phyloP scores from a whole-genome alignment of 2,888 invertebrate species.

The Siphlonurus alternatus region DNA sequence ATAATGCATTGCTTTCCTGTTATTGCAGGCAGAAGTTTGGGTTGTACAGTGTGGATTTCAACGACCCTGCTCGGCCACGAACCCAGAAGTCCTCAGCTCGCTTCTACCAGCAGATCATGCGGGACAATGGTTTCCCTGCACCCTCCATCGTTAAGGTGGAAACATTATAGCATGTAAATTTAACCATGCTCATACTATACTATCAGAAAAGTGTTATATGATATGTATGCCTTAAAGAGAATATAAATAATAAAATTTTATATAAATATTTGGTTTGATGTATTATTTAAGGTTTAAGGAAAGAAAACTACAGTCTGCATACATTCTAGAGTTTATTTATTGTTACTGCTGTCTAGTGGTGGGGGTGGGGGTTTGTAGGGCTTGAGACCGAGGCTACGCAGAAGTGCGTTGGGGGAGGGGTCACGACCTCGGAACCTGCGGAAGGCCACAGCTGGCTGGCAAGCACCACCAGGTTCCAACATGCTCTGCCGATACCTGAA shows the following conservation, averaged over 20 bases:
- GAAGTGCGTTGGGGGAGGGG: conserved; percentile 66
- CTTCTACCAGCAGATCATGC: conserved; percentile 23
- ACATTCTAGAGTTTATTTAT: neutral
- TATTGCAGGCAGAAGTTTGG: conserved; percentile 38
- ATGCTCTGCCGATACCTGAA: conserved; percentile 60
- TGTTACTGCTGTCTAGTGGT: neutral
- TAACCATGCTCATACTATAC: too few relatives aligned
- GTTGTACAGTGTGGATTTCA: conserved; percentile 51
- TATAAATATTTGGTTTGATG: too few relatives aligned
- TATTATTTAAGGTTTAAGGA: too few relatives aligned
- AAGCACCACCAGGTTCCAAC: conserved; percentile 64
- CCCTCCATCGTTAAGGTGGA: too few relatives aligned
- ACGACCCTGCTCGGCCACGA: conserved; percentile 43
- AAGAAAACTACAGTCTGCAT: too few relatives aligned
- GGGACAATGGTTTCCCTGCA: conserved; percentile 8
- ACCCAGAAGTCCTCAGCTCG: conserved; percentile 47
- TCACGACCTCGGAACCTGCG: conserved; percentile 82
- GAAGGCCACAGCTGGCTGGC: conserved; percentile 70
- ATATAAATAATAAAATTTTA: too few relatives aligned
- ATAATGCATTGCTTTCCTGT: neutral
- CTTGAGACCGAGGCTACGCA: conserved; percentile 39
- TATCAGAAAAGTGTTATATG: too few relatives aligned
- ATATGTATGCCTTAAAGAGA: too few relatives aligned
- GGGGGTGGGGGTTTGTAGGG: neutral
- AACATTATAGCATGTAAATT: too few relatives aligned